phyloP scores from a whole-genome alignment of 1,140 invertebrate species.

The Lethocerus indicus region DNA sequence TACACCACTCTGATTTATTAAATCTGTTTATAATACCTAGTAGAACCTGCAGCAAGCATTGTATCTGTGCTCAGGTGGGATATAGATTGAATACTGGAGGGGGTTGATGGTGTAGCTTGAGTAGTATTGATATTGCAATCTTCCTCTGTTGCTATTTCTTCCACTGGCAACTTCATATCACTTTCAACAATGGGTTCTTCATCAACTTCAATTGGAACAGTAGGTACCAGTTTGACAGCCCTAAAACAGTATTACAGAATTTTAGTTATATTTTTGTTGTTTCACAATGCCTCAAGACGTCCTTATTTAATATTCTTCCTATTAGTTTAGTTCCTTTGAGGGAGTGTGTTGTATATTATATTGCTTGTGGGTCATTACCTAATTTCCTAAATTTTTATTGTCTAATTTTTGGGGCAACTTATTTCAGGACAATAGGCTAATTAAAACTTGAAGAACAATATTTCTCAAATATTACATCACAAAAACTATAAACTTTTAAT shows the following conservation, averaged over 20 bases:
- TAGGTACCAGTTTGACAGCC: slow-evolving; percentile 11
- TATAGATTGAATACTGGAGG: slow-evolving; percentile 10
- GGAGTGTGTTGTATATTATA: too few species aligned
- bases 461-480: too few species aligned
- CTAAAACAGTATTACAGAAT: slow-evolving; percentile 2
- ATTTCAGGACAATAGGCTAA: too few species aligned
- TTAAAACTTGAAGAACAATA: too few species aligned
- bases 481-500: background rate
- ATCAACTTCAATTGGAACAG: background rate
- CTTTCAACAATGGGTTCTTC: background rate
- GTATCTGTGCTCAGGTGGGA: slow-evolving; percentile 12
- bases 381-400: too few species aligned
- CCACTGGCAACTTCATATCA: background rate
- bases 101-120: background rate
- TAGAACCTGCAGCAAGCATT: slow-evolving; percentile 3
- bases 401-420: too few species aligned
- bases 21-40: slow-evolving; percentile 1
- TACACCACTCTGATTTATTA: too few species aligned
- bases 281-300: too few species aligned
- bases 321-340: too few species aligned
- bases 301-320: too few species aligned
- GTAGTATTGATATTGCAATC: background rate
- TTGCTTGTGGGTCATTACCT: too few species aligned
- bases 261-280: too few species aligned
- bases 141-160: background rate